These are phyloP conservation scores for Agonopterix alstromeriana DNA, from an alignment of 2,888 invertebrate genomes.

Conservation along the genomic window DNA sequence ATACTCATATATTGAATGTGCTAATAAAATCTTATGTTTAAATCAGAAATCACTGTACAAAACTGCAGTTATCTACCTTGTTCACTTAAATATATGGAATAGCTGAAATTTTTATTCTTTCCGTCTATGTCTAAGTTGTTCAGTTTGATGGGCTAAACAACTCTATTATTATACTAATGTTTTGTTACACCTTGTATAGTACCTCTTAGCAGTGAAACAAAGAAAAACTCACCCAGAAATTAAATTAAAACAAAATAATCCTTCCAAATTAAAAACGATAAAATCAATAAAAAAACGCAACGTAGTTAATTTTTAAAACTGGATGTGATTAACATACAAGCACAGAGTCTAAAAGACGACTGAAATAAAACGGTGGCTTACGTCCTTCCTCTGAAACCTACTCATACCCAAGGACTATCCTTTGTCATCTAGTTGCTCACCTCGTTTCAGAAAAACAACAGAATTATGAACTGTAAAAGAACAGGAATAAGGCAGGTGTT, in stretches of 20 bases:
- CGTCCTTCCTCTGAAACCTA: conserved; percentile 52
- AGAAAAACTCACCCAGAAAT: conserved; percentile 1
- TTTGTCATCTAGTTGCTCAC: conserved; percentile 64
- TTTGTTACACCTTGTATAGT: too few species aligned
- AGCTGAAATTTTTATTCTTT: too few species aligned
- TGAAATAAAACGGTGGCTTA: conserved; percentile 55
- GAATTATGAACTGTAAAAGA: conserved; percentile 6
- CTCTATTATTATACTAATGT: too few species aligned
- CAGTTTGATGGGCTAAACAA: too few species aligned
- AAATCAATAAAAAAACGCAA: neutral
- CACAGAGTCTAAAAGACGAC: conserved; percentile 33
- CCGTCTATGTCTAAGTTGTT: too few species aligned
- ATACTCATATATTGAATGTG: too few species aligned
- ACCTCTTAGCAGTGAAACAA: too few species aligned
- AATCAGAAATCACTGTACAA: too few species aligned
- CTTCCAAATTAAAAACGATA: neutral
- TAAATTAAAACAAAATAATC: too few species aligned
- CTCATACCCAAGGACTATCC: conserved; percentile 61
- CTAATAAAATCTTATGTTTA: too few species aligned
- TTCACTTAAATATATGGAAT: too few species aligned
- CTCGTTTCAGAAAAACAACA: conserved; percentile 29
- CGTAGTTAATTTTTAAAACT: neutral
- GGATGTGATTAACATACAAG: conserved; percentile 31
- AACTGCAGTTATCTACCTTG: too few species aligned
- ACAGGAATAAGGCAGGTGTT: neutral